Conservation (phyloP, 2,113 vertebrate species). For the Piaya cayana region DNA sequence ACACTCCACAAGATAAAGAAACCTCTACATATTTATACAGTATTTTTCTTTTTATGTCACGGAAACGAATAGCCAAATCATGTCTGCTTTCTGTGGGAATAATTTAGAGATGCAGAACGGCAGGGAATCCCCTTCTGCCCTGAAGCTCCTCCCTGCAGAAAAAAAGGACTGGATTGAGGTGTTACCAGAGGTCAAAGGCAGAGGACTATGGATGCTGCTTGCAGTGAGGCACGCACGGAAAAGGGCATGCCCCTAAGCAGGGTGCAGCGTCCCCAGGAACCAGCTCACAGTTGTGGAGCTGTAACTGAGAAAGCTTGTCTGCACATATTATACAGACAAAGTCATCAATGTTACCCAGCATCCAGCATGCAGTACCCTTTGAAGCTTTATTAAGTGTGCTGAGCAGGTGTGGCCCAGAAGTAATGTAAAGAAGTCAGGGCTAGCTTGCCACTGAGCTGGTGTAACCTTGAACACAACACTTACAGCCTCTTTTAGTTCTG, state of each 20-base stretch:
- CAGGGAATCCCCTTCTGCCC: slow-evolving; percentile 16
- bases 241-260: not conserved
- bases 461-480: not conserved
- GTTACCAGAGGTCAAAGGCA: not conserved
- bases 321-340: not conserved
- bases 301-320: not conserved
- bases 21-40: not conserved
- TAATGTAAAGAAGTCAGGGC: not conserved
- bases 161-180: not conserved
- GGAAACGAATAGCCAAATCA: not conserved
- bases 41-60: slow-evolving; percentile 28
- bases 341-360: not conserved
- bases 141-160: not conserved
- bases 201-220: not conserved
- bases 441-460: not conserved
- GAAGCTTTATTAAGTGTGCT: not conserved
- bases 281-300: not conserved
- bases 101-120: not conserved
- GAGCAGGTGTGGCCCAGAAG: not conserved
- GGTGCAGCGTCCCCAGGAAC: not conserved
- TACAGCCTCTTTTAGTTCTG: not conserved
- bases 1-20: not conserved
- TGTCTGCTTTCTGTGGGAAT: slow-evolving; percentile 10
- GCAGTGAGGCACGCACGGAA: not conserved
- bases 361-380: not conserved